Percentiles rank a stretch among this genome's conserved stretches.
Evolutionary conservation across 2,797 vertebrate species (phyloP).

Genomic region (Oophaga sylvatica): DNA sequence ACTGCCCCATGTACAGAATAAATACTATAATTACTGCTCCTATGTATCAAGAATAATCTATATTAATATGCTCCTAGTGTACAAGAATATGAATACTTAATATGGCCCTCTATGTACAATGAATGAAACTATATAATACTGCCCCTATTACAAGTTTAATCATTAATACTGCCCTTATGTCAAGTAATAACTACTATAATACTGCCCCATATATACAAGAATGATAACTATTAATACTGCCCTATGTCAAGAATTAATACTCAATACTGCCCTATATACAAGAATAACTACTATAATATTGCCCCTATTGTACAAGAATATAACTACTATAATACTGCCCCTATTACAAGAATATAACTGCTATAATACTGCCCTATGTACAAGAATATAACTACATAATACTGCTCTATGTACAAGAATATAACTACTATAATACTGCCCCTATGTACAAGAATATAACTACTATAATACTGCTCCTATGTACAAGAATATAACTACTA

Average conservation of each 20-base stretch:
- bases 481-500: too few relatives aligned
- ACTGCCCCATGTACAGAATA: too few relatives aligned
- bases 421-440: constrained; percentile 1
- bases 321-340: neutral
- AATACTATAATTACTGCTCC: too few relatives aligned
- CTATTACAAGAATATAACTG: constrained; percentile 6
- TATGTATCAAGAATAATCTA: too few relatives aligned
- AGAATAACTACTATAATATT: constrained; percentile 7
- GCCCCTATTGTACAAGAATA: neutral
- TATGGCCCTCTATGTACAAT: too few relatives aligned
- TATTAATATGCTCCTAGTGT: too few relatives aligned
- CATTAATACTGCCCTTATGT: too few relatives aligned
- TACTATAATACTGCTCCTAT: constrained; percentile 3
- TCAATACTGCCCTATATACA: constrained; percentile 2
- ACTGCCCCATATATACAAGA: too few relatives aligned
- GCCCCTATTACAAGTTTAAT: too few relatives aligned
- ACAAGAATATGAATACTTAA: too few relatives aligned
- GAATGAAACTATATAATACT: too few relatives aligned
- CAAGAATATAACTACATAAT: constrained; percentile 1
- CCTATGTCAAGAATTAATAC: neutral
- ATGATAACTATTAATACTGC: neutral
- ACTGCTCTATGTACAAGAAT: neutral
- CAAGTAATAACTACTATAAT: too few relatives aligned
- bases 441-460: neutral
- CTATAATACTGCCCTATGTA: neutral